These are phyloP conservation scores for Laticauda laticaudata DNA, from an alignment of 2,113 vertebrate genomes.

Conservation along the genomic window DNA sequence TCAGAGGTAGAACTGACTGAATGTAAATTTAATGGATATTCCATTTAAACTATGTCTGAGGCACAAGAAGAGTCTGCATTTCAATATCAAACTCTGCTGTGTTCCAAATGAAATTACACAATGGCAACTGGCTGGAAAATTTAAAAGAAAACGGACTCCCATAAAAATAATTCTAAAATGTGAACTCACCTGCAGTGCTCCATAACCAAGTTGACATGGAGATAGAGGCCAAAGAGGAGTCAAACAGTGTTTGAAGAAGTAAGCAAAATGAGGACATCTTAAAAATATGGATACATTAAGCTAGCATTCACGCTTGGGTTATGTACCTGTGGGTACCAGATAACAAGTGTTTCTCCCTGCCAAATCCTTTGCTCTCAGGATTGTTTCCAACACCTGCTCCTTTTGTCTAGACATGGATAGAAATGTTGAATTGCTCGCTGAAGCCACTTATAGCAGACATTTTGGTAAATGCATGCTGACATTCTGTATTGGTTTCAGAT, in stretches of 20 bases:
- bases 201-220: not conserved
- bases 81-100: not conserved
- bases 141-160: not conserved
- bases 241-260: not conserved
- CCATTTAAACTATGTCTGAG: not conserved
- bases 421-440: not conserved
- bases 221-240: not conserved
- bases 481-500: not conserved
- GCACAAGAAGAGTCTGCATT: not conserved
- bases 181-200: not conserved
- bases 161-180: not conserved
- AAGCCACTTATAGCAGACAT: not conserved
- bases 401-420: not conserved
- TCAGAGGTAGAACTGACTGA: not conserved
- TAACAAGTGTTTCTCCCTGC: not conserved
- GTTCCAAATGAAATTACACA: not conserved
- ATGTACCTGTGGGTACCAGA: not conserved
- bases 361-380: not conserved
- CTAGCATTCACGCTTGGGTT: not conserved
- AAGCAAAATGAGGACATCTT: not conserved
- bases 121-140: not conserved
- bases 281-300: not conserved
- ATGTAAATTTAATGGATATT: not conserved
- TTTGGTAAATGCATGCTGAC: not conserved
- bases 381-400: not conserved